A percentile compares a stretch with the other conserved stretches of the same genome.
These are phyloP conservation scores for Conistra vaccinii DNA, from an alignment of 2,888 invertebrate genomes.

Conservation along the genomic window DNA sequence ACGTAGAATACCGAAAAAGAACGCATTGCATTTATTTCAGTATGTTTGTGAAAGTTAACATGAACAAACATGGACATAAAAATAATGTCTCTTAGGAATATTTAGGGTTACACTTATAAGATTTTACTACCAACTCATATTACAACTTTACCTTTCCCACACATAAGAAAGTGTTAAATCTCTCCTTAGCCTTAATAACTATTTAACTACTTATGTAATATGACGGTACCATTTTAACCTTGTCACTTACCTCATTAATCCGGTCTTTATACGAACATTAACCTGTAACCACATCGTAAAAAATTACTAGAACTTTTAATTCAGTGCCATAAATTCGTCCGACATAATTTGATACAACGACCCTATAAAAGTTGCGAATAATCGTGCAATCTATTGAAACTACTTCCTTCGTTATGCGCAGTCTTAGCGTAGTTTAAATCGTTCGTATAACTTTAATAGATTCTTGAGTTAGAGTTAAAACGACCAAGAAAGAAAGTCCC, in stretches of 20 bases:
- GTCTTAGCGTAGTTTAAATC: conserved; percentile 60
- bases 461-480: conserved; percentile 65
- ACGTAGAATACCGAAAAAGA: not conserved
- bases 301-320: conserved; percentile 31
- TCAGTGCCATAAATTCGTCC: conserved; percentile 39
- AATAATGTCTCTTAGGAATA: not conserved
- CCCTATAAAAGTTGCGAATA: conserved; percentile 39
- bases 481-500: conserved; percentile 48
- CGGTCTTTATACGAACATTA: conserved; percentile 28
- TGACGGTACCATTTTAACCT: conserved; percentile 17
- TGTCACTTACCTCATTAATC: conserved; percentile 36
- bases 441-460: conserved; percentile 68
- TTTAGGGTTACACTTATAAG: not conserved
- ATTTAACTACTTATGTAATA: conserved; percentile 7
- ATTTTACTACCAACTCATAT: not conserved
- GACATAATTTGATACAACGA: conserved; percentile 43
- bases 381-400: conserved; percentile 56
- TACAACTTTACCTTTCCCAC: not conserved
- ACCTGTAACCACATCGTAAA: conserved; percentile 39
- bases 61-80: not conserved
- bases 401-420: conserved; percentile 62
- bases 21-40: not conserved
- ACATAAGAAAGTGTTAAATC: conserved; percentile 9
- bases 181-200: conserved; percentile 3
- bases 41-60: not conserved